Base-by-base conservation (phyloP, 2,888 invertebrate genomes). In the Drosophila birchii region DNA sequence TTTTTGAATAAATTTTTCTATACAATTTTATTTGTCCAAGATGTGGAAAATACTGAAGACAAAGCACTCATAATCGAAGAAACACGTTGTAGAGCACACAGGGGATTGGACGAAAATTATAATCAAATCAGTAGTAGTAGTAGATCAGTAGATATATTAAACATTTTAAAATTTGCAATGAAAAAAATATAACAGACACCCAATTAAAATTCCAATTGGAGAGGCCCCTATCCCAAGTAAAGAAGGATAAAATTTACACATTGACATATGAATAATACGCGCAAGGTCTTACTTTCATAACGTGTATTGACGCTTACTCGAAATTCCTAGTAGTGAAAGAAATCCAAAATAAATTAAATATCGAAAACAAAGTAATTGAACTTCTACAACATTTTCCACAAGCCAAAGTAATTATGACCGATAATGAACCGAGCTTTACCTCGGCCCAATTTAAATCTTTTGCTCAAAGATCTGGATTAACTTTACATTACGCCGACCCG, bases 371-470 rank as follows among this genome's bases (percentile, higher is more conserved):
- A 23, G 23, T 23, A 23, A 2, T 23, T 1, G 23, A 23, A 23
- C 3, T 23, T 2, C 23, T 23, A 2, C 23, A 23, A 23, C 23
- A 23, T 2, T 23, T 23, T 3, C 23, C 23, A 41, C 39, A 39
- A n/a, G 39, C 39, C 16, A 39, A 39, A 39, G 8, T n/a, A n/a
- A 39, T 39, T 18, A 41, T 41, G 20, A 41, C 16, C 20, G 41
- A 41, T 26, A 41, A 29, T 41, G 29, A 41, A 41, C 49, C 41
- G n/a, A 43, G 47, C 16, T 62, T 47, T 47, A 29, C 29, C 34
- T 20, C 53, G 4, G 55, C 41, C n/a, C 39, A 55, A 29, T 55
- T 55, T 41, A 55, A 26, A 26, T 55, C 41, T 34, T 54, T 54
- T 43, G 41, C 11, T 43, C 29, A 26, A 56, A n/a, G 43, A n/a